A percentile compares a stretch with the other conserved stretches of the same genome.
Conservation (phyloP, 2,888 invertebrate species). For the Polyploca ridens region DNA sequence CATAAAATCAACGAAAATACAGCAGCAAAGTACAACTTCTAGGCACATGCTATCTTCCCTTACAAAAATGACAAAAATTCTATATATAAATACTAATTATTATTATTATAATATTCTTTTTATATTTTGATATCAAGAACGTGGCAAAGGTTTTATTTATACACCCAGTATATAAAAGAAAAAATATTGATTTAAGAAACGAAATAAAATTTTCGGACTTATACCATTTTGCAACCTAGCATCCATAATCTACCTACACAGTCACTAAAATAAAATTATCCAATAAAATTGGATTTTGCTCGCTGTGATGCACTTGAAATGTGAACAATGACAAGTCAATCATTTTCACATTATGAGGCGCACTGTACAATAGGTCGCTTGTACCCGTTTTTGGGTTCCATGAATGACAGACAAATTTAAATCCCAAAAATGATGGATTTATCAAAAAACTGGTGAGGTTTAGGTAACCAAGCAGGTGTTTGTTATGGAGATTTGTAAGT, state of each 20-base stretch:
- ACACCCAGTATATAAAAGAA: background rate
- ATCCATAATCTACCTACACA: slow-evolving; percentile 60
- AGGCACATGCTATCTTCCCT: too few relatives aligned
- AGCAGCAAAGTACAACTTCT: too few relatives aligned
- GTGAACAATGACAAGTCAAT: slow-evolving; percentile 49
- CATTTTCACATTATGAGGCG: slow-evolving; percentile 53
- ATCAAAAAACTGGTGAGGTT: slow-evolving; percentile 32
- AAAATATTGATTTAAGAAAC: background rate
- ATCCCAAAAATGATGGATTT: slow-evolving; percentile 71
- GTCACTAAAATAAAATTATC: slow-evolving; percentile 62
- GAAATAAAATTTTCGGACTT: slow-evolving; percentile 25
- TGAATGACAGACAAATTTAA: slow-evolving; percentile 62
- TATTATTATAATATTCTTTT: too few relatives aligned
- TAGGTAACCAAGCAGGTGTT: slow-evolving; percentile 31
- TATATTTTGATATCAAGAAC: too few relatives aligned
- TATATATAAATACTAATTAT: too few relatives aligned
- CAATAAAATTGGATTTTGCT: slow-evolving; percentile 69
- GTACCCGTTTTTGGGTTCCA: slow-evolving; percentile 25
- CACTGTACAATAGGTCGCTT: slow-evolving; percentile 24
- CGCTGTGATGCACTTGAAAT: slow-evolving; percentile 46
- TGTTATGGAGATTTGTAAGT: slow-evolving; percentile 5
- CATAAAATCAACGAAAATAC: too few relatives aligned
- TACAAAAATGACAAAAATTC: too few relatives aligned
- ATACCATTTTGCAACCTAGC: slow-evolving; percentile 18
- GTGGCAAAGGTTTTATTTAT: background rate